phyloP scores from a whole-genome alignment of 2,113 vertebrate genomes.

The Eudyptes chrysolophus region DNA sequence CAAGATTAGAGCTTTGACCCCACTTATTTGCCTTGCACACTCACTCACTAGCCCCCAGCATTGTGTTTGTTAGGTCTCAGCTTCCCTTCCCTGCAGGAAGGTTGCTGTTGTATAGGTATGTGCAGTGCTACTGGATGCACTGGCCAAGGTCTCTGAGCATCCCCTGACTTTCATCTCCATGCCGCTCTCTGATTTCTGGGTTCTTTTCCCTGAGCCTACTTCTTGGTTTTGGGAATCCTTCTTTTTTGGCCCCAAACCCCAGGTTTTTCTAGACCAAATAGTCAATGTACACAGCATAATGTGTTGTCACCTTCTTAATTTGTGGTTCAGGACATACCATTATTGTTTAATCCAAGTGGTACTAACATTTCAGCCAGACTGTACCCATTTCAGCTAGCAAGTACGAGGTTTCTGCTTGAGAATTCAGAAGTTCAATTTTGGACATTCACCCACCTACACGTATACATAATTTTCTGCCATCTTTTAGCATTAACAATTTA shows the following conservation, averaged over 20 bases:
- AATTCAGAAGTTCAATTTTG: background rate
- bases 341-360: background rate
- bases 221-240: background rate
- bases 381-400: background rate
- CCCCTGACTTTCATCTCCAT: background rate
- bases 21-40: background rate
- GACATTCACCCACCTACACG: background rate
- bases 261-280: background rate
- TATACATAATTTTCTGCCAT: background rate
- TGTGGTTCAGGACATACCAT: background rate
- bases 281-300: background rate
- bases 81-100: background rate
- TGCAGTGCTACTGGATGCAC: background rate
- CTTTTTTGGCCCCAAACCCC: background rate
- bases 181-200: background rate
- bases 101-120: background rate
- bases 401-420: background rate
- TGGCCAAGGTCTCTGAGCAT: background rate
- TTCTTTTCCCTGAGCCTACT: background rate
- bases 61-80: background rate
- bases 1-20: background rate
- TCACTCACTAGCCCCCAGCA: background rate
- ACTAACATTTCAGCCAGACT: accelerated
- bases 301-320: background rate
- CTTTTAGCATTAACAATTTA: background rate